phyloP scores from a whole-genome alignment of 2,888 invertebrate genomes.

The Oligia strigilis region DNA sequence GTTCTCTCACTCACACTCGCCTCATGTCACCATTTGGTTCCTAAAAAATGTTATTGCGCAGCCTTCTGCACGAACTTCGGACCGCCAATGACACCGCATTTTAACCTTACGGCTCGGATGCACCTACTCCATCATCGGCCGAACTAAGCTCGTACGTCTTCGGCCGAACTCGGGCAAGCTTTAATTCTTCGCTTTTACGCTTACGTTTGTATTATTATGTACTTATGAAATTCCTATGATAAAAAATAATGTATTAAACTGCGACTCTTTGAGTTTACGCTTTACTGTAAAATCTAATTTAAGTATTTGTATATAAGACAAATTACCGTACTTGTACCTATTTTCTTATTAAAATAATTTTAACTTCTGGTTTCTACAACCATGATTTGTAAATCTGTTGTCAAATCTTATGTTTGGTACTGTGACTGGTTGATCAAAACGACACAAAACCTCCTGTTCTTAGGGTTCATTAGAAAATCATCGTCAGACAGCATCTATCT shows the following conservation, averaged over 20 bases:
- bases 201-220: conserved; percentile 26
- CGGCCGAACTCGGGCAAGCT: neutral
- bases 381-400: neutral
- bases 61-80: no score
- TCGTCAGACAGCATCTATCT: no score
- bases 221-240: conserved; percentile 6
- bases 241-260: neutral
- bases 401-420: neutral
- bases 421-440: neutral
- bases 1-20: no score
- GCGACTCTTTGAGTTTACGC: neutral
- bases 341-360: neutral
- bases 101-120: no score
- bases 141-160: no score
- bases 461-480: no score
- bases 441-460: neutral
- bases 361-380: no score
- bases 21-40: no score
- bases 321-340: neutral
- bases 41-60: no score
- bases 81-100: no score
- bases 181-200: conserved; percentile 44
- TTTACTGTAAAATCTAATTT: neutral
- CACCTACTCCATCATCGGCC: no score
- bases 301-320: neutral